These are phyloP conservation scores for Elephantulus edwardii DNA, from an alignment of 2,113 vertebrate genomes.

Conservation along the genomic window DNA sequence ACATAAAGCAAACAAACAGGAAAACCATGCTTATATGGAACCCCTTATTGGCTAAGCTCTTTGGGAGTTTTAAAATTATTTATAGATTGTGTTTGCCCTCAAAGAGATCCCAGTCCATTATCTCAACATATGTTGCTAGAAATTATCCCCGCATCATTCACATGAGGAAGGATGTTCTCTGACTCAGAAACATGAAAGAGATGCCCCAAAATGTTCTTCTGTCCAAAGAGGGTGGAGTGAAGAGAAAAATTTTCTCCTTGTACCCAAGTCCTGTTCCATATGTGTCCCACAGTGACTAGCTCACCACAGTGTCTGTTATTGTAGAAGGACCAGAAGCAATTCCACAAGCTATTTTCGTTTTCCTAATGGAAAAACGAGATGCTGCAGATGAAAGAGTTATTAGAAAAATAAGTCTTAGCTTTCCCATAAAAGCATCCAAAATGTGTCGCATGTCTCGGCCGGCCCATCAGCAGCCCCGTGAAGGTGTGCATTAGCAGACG, in stretches of 20 bases:
- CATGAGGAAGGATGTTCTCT: conserved; percentile 50
- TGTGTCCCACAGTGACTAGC: conserved; percentile 57
- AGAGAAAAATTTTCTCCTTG: conserved; percentile 14
- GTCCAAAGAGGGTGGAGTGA: not conserved
- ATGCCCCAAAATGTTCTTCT: conserved; percentile 64
- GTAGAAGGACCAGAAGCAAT: conserved; percentile 70
- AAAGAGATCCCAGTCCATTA: conserved; percentile 64
- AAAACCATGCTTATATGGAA: conserved; percentile 25
- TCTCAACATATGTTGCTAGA: conserved; percentile 51
- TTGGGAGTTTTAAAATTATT: conserved; percentile 65
- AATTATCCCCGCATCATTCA: conserved; percentile 53
- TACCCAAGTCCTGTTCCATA: conserved; percentile 40
- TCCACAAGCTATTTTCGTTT: conserved; percentile 76
- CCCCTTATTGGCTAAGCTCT: not conserved
- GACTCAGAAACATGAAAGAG: conserved; percentile 57
- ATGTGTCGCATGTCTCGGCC: conserved; percentile 3
- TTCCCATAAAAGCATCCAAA: conserved; percentile 74
- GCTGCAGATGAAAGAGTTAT: conserved; percentile 78
- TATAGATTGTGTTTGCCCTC: conserved; percentile 54
- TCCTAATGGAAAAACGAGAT: conserved; percentile 79
- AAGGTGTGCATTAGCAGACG: conserved; percentile 51
- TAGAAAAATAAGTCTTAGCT: conserved; percentile 77
- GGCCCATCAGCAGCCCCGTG: conserved; percentile 35
- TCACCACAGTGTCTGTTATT: conserved; percentile 61
- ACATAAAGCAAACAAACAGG: not conserved